Conservation (phyloP, 2,888 invertebrate genomes). For the Hyposoter dolosus region DNA sequence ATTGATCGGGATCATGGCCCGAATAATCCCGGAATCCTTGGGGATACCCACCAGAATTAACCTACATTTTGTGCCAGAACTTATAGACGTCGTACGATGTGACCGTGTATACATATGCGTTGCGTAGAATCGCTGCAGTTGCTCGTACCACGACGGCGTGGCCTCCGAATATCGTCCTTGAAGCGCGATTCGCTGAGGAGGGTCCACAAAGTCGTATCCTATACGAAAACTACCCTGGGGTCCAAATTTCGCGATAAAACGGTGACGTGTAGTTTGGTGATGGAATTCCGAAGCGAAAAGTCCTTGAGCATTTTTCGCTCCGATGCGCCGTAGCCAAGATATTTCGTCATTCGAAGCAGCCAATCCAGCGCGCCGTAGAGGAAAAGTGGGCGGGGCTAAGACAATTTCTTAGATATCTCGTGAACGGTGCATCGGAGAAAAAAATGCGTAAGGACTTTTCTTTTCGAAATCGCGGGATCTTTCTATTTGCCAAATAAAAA, state of each 20-base stretch:
- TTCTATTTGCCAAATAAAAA: not conserved
- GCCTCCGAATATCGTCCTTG: conserved; percentile 65
- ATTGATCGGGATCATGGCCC: conserved; percentile 83
- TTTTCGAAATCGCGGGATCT: not conserved
- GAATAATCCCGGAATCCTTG: conserved; percentile 82
- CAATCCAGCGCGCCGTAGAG: not conserved
- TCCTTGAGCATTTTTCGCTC: conserved; percentile 2
- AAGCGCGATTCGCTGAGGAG: conserved; percentile 54
- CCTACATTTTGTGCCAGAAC: conserved; percentile 76
- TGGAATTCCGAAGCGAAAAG: not conserved
- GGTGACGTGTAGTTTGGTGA: not conserved
- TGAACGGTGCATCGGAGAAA: not conserved
- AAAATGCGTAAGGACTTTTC: not conserved
- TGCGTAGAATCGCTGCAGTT: conserved; percentile 23
- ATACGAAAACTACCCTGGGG: not conserved
- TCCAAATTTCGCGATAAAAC: not conserved
- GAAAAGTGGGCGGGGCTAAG: not conserved
- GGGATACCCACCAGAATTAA: conserved; percentile 81
- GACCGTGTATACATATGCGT: not conserved
- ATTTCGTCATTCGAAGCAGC: not conserved
- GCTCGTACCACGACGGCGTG: conserved; percentile 38
- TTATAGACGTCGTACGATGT: not conserved
- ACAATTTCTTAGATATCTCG: not conserved
- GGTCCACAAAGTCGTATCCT: conserved; percentile 6
- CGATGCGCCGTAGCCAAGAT: conserved; percentile 1